These are phyloP conservation scores for Lanius ludovicianus DNA, from an alignment of 2,113 vertebrate species.

Conservation along the genomic window DNA sequence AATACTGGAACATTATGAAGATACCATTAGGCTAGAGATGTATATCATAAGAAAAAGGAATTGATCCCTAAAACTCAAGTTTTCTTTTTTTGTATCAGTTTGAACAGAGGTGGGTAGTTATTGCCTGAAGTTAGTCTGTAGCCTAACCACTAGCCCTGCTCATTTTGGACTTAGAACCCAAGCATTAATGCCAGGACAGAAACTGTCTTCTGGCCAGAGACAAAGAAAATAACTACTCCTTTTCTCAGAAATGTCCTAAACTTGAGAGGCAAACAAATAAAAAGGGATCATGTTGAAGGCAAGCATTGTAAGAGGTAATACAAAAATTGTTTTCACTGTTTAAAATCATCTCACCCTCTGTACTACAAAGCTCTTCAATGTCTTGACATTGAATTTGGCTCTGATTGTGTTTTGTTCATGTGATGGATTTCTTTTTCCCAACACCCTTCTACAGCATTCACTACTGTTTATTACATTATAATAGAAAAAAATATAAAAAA, in stretches of 20 bases:
- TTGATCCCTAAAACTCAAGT: neutral
- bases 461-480: neutral
- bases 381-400: neutral
- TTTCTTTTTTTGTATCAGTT: neutral
- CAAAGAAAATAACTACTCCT: neutral
- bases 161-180: neutral
- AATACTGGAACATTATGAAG: neutral
- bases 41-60: neutral
- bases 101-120: neutral
- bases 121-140: neutral
- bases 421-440: neutral
- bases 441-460: neutral
- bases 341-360: neutral
- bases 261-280: neutral
- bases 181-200: neutral
- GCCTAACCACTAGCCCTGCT: neutral
- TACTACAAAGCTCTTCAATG: neutral
- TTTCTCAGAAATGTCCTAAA: neutral
- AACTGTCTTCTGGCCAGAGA: neutral
- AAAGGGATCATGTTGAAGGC: neutral
- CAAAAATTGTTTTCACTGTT: neutral
- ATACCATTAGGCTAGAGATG: neutral
- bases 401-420: neutral
- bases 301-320: neutral
- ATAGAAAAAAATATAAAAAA: accelerated